Conservation (phyloP, 2,797 vertebrate genomes). For the Mus minutoides region DNA sequence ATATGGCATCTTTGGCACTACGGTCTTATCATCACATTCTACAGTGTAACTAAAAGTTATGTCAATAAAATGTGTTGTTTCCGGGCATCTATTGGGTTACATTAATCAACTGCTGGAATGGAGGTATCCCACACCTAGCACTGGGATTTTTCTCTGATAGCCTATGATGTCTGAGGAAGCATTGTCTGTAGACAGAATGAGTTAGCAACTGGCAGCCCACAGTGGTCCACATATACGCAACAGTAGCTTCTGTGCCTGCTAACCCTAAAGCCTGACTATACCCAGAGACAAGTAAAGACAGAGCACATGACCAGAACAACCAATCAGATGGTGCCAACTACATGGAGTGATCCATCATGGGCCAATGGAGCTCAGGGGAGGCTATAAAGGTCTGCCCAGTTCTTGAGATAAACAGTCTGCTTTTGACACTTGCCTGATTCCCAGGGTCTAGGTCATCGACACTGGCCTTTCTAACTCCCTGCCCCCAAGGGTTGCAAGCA, state of each 20-base stretch:
- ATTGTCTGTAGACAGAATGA: neutral
- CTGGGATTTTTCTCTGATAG: neutral
- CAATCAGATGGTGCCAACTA: neutral
- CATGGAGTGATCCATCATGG: neutral
- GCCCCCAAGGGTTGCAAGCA: neutral
- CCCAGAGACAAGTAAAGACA: neutral
- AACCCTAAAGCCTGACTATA: neutral
- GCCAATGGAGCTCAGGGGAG: neutral
- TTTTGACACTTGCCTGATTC: neutral
- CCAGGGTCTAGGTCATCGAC: neutral
- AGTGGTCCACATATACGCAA: neutral
- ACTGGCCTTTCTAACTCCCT: neutral
- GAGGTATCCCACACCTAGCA: neutral
- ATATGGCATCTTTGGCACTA: neutral
- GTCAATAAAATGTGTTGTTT: neutral
- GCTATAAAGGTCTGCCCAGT: neutral
- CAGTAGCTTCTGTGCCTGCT: neutral
- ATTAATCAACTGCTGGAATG: neutral
- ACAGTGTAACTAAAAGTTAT: neutral
- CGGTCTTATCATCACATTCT: neutral
- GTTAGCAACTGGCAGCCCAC: neutral
- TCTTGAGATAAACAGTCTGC: neutral
- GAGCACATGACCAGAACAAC: neutral
- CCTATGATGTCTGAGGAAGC: neutral
- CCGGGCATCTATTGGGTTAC: neutral